These are phyloP conservation scores for Drosophila athabasca DNA, from an alignment of 1,140 invertebrate genomes.

Conservation along the genomic window DNA sequence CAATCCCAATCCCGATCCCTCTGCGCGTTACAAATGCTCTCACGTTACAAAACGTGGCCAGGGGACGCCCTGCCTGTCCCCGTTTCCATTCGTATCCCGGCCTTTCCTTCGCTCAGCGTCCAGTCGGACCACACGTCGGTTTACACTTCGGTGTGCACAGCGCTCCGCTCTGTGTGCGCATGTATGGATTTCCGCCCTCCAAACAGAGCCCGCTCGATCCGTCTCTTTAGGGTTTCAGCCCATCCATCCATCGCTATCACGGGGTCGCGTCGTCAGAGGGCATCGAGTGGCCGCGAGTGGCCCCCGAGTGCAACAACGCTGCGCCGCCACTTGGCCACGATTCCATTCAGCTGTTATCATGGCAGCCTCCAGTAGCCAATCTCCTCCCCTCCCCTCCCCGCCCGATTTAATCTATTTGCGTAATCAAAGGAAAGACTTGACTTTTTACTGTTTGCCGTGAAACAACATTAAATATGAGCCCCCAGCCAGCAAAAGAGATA, in stretches of 20 bases:
- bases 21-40: conserved; percentile 66
- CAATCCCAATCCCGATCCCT: conserved; percentile 56
- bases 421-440: conserved; percentile 59
- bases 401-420: conserved; percentile 54
- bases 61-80: background rate
- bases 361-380: conserved; percentile 20
- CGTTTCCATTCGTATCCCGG: background rate
- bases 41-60: conserved; percentile 72
- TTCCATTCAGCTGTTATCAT: conserved; percentile 48
- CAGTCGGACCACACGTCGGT: conserved; percentile 60
- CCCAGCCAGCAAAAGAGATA: background rate
- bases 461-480: conserved; percentile 34
- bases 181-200: conserved; percentile 48
- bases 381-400: background rate
- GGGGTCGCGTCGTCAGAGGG: conserved; percentile 15
- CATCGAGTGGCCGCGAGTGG: conserved; percentile 57
- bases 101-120: conserved; percentile 9
- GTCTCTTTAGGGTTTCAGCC: conserved; percentile 28
- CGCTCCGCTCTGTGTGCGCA: conserved; percentile 4
- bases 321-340: conserved; percentile 67
- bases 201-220: conserved; percentile 33
- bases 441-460: conserved; percentile 39
- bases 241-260: conserved; percentile 7
- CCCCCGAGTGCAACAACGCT: conserved; percentile 37
- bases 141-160: conserved; percentile 63